Base-by-base conservation (phyloP, 35 echinoderm and acorn worm genomes). In the Holothuria glaberrima region DNA sequence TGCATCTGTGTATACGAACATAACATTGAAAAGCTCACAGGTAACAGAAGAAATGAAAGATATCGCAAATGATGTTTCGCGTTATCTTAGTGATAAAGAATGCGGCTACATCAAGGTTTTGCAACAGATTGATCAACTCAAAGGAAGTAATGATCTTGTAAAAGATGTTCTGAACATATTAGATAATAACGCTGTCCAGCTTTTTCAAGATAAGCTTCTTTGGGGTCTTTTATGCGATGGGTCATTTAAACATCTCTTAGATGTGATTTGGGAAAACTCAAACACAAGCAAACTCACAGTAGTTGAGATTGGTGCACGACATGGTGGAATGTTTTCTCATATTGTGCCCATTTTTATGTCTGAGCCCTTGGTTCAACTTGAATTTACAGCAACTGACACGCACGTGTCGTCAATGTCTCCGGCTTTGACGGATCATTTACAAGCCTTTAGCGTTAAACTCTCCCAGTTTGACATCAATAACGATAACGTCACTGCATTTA, bases 161-260 rank as follows among this genome's bases (percentile, higher is more conserved):
- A 6, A 26, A 31, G 5, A n/a, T n/a, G 45, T 94, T 13, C n/a
- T 32, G 29, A 56, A 84, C 21, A 41, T 94, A 19, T 21, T 90
- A 26, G 67, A 66, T n/a, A n/a, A 26, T 72, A 48, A 19, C n/a
- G 66, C 33, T 9, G 20, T 46, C 6, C 25, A 28, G 5, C 38
- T 91, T 59, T 56, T 32, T 21, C 61, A 86, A 52, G 93, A 94
- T 68, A 88, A 91, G 30, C 59, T 94, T 20, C 6, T 94, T 71
- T 70, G 67, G 48, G 62, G 54, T 12, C 74, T 94, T 48, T 20
- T n/a, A n/a, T n/a, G n/a, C 78, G 6, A 54, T 81, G 27, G 74
- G 93, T 12, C 35, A 41, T 18, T 48, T 71, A 56, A 48, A 91
- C n/a, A 94, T 30, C 48, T 59, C 28, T 26, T 90, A 26, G 64